Base-by-base conservation (phyloP, 2,797 vertebrate species). In the Anguilla obscura region DNA sequence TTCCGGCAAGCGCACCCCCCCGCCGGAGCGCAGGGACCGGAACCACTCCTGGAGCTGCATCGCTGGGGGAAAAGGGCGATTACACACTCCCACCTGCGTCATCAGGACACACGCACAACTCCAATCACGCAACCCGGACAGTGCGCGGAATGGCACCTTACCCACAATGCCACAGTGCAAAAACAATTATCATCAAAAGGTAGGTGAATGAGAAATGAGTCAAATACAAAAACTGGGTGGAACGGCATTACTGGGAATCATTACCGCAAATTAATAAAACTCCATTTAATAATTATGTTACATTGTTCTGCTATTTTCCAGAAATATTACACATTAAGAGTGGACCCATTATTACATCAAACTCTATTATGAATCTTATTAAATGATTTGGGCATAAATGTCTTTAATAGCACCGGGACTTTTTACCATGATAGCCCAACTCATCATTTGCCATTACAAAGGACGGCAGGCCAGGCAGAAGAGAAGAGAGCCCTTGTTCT, bases 11-110 rank as follows among this genome's bases (percentile, higher is more conserved):
- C 92, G 91, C 14, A 93, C 88, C 90, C 93, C 93, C 0, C 92
- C 76, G 14, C 91, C 87, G 89, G 94, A 91, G 82, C 92, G 89
- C 88, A 97, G 93, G 45, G 94, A 95, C 69, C 91, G 90, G 85
- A 97, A 91, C 96, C 96, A 97, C 92, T 96, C 96, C 93, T 94
- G 95, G 88, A 96, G 92, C 94, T 95, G 95, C 96, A 97, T 97
- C 71, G 66, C 96, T 93, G 87, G n/a, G 60, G 27, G 69, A 52
- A 85, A 87, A 86, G 52, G 86, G 80, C n/a, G 16, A 3, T 50
- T 27, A 82, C 79, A 82, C 45, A 82, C 79, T 45, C 40, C 3
- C 40, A 45, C 40, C 40, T 45, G 40, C 40, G 40, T 45, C 76
- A 48, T 21, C 40, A 0, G 3, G 40, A 80, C 76, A 21, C 76